Conservation (phyloP, 2,797 vertebrate species). For the Neostethus bicornis region DNA sequence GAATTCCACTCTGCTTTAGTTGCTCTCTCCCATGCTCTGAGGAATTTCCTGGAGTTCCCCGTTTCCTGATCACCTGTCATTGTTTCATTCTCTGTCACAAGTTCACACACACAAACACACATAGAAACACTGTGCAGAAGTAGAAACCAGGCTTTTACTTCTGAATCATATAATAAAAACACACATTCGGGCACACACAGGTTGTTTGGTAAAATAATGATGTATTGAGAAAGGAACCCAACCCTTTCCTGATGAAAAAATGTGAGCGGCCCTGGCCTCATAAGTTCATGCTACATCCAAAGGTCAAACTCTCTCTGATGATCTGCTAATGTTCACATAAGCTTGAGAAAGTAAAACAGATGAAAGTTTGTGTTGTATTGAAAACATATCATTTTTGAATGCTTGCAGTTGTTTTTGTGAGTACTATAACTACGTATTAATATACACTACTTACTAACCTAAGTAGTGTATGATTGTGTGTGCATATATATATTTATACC, state of each 20-base stretch:
- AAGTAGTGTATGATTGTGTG: too few species aligned
- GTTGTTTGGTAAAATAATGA: constrained; percentile 18
- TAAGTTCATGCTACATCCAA: constrained; percentile 1
- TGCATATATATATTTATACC: too few species aligned
- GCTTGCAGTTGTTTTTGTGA: too few species aligned
- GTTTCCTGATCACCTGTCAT: constrained; percentile 60
- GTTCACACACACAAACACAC: constrained; percentile 7
- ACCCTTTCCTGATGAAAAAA: constrained; percentile 48
- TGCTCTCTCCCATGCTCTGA: constrained; percentile 51
- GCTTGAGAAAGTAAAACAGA: constrained; percentile 1
- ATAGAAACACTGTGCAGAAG: not conserved
- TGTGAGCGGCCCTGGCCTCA: constrained; percentile 7
- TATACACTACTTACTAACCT: too few species aligned
- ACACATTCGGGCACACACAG: constrained; percentile 18
- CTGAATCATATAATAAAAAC: constrained; percentile 7
- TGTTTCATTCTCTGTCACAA: constrained; percentile 16
- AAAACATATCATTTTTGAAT: too few species aligned
- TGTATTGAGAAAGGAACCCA: constrained; percentile 43
- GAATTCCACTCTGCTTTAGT: constrained; percentile 32
- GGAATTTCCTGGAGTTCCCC: constrained; percentile 51
- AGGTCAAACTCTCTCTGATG: constrained; percentile 26
- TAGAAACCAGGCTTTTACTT: not conserved
- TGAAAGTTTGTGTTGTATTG: not conserved
- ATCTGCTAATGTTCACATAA: not conserved
- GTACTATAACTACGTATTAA: too few species aligned